A percentile compares a stretch with the other conserved stretches of the same genome.
Evolutionary conservation across 2,888 invertebrate species (phyloP).

Genomic region (Zootermopsis nevadensis): DNA sequence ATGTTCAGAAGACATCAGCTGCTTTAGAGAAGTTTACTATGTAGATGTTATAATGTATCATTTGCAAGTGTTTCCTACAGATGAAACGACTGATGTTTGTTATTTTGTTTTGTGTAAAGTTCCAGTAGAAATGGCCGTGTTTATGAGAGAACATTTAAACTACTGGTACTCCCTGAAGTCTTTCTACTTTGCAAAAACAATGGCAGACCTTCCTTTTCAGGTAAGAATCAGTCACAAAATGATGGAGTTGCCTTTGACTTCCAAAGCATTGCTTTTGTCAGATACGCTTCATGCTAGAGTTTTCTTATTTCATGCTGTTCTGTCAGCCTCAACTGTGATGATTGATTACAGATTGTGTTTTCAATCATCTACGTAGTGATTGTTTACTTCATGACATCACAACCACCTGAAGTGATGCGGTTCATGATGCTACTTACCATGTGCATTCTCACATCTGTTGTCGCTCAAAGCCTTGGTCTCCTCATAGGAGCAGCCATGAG

Average conservation of each 20-base stretch:
- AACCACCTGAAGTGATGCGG: constrained; percentile 88
- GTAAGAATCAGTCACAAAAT: constrained; percentile 66
- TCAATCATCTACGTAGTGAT: constrained; percentile 89
- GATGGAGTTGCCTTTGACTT: neutral
- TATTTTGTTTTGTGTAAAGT: constrained; percentile 73
- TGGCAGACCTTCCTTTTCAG: constrained; percentile 96
- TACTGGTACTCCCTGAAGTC: constrained; percentile 97
- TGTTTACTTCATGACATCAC: constrained; percentile 95
- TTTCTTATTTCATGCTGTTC: too few relatives aligned
- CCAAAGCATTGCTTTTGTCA: neutral
- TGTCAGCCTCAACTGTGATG: neutral
- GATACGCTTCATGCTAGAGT: neutral
- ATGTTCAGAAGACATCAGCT: too few relatives aligned
- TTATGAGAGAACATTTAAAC: constrained; percentile 93
- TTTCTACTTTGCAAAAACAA: constrained; percentile 97
- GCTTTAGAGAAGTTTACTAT: too few relatives aligned
- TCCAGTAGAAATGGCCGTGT: constrained; percentile 95
- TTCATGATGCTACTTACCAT: constrained; percentile 83
- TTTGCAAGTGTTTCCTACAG: neutral
- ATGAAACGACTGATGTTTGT: neutral
- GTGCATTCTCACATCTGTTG: constrained; percentile 86
- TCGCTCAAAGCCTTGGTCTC: constrained; percentile 91
- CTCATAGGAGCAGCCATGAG: constrained; percentile 93
- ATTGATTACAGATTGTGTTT: constrained; percentile 78
- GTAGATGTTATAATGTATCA: too few relatives aligned